A percentile compares a stretch with the other conserved stretches of the same genome.
Evolutionary conservation across 2,888 invertebrate genomes (phyloP).

Genomic region (Atherix ibis): DNA sequence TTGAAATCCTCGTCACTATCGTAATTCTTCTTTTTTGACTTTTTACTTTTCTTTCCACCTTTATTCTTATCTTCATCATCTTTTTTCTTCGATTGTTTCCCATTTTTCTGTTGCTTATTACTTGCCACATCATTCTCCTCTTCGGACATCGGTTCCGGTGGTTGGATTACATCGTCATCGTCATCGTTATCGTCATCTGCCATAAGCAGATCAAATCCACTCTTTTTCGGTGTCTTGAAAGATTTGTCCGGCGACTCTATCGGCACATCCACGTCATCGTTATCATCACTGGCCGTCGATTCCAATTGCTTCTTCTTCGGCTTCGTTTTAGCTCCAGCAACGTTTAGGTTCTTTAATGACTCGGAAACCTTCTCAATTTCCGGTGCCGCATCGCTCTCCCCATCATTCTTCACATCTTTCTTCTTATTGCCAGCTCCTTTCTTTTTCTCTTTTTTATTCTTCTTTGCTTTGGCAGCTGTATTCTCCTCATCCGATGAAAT

Average conservation of each 20-base stretch:
- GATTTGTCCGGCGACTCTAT: constrained; percentile 29
- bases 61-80: constrained; percentile 28
- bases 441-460: constrained; percentile 22
- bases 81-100: constrained; percentile 27
- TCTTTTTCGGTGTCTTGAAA: constrained; percentile 29
- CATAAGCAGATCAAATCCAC: constrained; percentile 51
- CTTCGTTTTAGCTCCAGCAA: constrained; percentile 37
- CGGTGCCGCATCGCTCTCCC: constrained; percentile 34
- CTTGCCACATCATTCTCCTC: constrained; percentile 38
- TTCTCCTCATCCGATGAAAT: constrained; percentile 35
- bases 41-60: constrained; percentile 54
- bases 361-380: constrained; percentile 35
- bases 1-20: constrained; percentile 71
- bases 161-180: constrained; percentile 13
- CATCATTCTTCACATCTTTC: constrained; percentile 29
- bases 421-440: constrained; percentile 30
- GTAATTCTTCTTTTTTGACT: constrained; percentile 53
- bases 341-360: constrained; percentile 41
- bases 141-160: constrained; percentile 18
- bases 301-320: constrained; percentile 29
- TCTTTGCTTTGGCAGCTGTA: constrained; percentile 20
- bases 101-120: constrained; percentile 29
- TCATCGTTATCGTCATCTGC: constrained; percentile 44
- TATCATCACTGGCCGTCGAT: constrained; percentile 28
- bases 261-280: constrained; percentile 34